A percentile compares a stretch with the other conserved stretches of the same genome.
These are phyloP conservation scores for Itoplectis maculator DNA, from an alignment of 2,888 invertebrate genomes.

Conservation along the genomic window DNA sequence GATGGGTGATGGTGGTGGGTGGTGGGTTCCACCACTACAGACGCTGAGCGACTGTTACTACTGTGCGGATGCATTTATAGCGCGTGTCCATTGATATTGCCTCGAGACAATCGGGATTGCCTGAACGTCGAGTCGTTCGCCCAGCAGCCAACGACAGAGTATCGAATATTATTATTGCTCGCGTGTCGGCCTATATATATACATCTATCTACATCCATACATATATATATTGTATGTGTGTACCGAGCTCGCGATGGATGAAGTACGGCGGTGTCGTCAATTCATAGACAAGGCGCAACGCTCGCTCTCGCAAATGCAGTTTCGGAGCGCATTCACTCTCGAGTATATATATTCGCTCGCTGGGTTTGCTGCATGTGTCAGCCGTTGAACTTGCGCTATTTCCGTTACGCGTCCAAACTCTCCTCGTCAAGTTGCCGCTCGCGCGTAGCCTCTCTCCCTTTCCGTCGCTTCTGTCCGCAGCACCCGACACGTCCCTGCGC, in stretches of 20 bases:
- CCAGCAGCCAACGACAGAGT: neutral
- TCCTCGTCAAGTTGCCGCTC: slow-evolving; percentile 26
- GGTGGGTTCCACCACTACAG: neutral
- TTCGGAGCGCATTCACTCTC: slow-evolving; percentile 6
- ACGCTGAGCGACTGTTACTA: slow-evolving; percentile 18
- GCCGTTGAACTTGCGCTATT: slow-evolving; percentile 71
- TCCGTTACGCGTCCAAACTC: slow-evolving; percentile 61
- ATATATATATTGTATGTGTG: neutral
- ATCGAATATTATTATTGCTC: slow-evolving; percentile 19
- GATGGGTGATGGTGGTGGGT: no score
- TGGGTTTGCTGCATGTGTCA: slow-evolving; percentile 33
- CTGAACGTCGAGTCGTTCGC: slow-evolving; percentile 9
- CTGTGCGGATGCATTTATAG: slow-evolving; percentile 34
- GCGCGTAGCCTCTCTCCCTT: slow-evolving; percentile 4
- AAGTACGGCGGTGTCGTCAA: neutral
- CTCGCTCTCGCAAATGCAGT: slow-evolving; percentile 18
- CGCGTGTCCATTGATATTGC: slow-evolving; percentile 11
- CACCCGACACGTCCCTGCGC: neutral
- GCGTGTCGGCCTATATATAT: no score
- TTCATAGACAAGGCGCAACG: slow-evolving; percentile 16
- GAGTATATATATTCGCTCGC: neutral
- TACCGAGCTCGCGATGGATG: neutral
- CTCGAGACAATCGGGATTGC: slow-evolving; percentile 6
- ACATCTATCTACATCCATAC: no score
- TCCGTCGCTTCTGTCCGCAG: neutral